phyloP scores from a whole-genome alignment of 1,140 invertebrate genomes.

The Meloidogyne exigua region DNA sequence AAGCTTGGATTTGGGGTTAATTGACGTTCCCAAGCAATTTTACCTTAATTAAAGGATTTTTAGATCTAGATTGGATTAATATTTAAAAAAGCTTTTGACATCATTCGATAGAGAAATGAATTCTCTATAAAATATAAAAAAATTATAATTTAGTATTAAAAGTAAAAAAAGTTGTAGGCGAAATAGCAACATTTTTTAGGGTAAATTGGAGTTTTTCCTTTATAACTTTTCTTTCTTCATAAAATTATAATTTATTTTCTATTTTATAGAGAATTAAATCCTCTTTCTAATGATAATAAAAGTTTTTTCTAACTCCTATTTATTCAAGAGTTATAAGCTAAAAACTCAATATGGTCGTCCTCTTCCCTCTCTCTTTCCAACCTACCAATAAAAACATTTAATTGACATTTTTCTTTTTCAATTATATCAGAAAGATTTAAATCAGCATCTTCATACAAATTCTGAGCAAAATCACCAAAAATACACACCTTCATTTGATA shows the following conservation, averaged over 20 bases:
- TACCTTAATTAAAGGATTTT: conserved; percentile 1
- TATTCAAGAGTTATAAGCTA: background rate
- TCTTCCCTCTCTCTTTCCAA: background rate
- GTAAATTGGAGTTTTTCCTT: background rate
- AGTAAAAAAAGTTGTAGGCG: no score
- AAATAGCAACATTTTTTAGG: background rate
- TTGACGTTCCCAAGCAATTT: conserved; percentile 32
- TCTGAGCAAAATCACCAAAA: conserved; percentile 24
- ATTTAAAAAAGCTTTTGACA: background rate
- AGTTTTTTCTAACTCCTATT: background rate
- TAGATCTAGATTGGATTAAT: no score
- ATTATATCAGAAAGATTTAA: conserved; percentile 27
- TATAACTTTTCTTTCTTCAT: background rate
- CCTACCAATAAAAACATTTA: conserved; percentile 31
- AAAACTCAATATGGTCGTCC: background rate
- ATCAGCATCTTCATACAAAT: conserved; percentile 16
- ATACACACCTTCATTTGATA: conserved; percentile 21
- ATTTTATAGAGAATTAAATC: background rate
- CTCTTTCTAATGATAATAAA: background rate
- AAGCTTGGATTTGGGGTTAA: background rate
- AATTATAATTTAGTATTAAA: no score
- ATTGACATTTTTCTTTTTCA: conserved; percentile 20
- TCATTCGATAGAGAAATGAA: background rate
- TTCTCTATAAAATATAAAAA: no score
- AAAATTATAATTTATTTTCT: background rate